Base-by-base conservation (phyloP, 2,113 vertebrate species). In the Elephas maximus region DNA sequence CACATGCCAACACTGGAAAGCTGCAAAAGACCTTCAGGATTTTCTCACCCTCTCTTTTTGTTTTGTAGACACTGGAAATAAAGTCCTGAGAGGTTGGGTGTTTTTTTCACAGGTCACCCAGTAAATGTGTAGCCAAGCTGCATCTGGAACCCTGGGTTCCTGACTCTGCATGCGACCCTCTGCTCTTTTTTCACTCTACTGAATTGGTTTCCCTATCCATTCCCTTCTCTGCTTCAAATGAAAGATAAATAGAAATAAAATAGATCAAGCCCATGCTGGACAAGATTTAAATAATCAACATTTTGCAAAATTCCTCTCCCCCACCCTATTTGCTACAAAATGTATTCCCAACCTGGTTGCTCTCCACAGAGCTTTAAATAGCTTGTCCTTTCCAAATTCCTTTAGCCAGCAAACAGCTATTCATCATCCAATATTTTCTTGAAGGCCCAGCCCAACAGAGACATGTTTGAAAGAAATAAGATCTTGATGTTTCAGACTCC, bases 351-450 rank as follows among this genome's bases (percentile, higher is more conserved):
- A 97, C 44, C 92, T 92, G 90, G 48, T 85, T 82, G 45, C 48
- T 82, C 77, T 92, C 93, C 81, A 63, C 41, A 69, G 87, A 93
- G n/a, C 80, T 95, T 92, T 93, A 97, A 97, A 97, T 95, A 97
- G 73, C 90, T 78, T 92, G 93, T 80, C 44, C 60, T 96, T 93
- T 93, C 94, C 77, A 97, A 78, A 95, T 96, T 65, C 67, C 30
- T 92, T 48, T 53, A 92, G 84, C 83, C 81, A 91, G 84, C 86
- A 85, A 94, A 95, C 28, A 91, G 51, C 80, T 95, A 97, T 94
- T 97, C 88, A 92, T 95, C 90, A 95, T 81, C 84, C 15, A 1
- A 24, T 94, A 78, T 87, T 96, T 97, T 77, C 93, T 94, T 94
- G 77, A 97, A 96, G 97, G 76, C 60, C 77, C 77, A 74, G 60